These are phyloP conservation scores for Dipodomys spectabilis DNA, from an alignment of 2,113 vertebrate genomes.

Conservation along the genomic window DNA sequence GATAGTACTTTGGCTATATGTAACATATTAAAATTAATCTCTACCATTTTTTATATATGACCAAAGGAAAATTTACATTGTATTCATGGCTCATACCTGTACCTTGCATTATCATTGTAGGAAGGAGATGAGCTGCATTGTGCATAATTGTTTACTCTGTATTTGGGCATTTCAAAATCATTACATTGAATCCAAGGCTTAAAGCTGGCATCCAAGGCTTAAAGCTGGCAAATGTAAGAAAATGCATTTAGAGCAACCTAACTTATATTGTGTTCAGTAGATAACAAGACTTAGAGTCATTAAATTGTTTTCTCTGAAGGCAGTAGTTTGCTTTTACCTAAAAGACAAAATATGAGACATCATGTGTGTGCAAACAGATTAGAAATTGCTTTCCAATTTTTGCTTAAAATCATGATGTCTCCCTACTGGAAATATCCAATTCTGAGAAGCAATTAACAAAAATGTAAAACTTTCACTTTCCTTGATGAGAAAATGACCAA, in stretches of 20 bases:
- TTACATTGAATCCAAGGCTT: too few species aligned
- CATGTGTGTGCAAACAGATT: neutral
- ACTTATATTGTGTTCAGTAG: neutral
- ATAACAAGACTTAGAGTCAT: neutral
- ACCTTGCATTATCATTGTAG: neutral
- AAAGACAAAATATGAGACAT: neutral
- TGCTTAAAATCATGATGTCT: neutral
- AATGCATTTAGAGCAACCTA: neutral
- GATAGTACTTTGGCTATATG: neutral
- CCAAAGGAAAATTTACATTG: neutral
- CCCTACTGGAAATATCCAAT: neutral
- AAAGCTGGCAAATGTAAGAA: neutral
- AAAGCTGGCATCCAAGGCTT: neutral
- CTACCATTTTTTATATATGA: neutral
- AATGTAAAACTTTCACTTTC: neutral
- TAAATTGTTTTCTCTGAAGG: neutral
- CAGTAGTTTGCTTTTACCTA: neutral
- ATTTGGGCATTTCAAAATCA: neutral
- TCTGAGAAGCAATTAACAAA: neutral
- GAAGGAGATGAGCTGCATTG: neutral
- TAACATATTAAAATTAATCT: slow-evolving; percentile 8
- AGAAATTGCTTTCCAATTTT: slow-evolving; percentile 4
- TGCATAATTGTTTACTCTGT: too few species aligned
- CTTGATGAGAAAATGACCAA: neutral
- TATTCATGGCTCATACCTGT: neutral